Conservation (phyloP, 1,140 invertebrate genomes). For the Pachypeltis micranthus region DNA sequence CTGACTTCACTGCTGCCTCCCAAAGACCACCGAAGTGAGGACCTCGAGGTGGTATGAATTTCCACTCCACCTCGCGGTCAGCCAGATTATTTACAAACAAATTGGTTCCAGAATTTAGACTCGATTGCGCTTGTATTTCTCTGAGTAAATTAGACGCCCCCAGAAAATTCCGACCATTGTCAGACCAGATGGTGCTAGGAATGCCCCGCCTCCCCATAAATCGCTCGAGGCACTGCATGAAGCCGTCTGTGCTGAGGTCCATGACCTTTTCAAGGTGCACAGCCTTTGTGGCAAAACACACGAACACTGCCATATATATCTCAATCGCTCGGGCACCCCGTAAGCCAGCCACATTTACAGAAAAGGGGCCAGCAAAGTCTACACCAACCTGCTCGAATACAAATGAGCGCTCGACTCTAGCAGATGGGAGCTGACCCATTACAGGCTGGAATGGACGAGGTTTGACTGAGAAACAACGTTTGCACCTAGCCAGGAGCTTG, state of each 20-base stretch:
- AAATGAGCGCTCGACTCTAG: too few species aligned
- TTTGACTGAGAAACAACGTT: neutral
- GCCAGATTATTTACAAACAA: too few species aligned
- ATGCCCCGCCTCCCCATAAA: conserved; percentile 30
- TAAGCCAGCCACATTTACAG: too few species aligned
- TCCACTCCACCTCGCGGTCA: too few species aligned
- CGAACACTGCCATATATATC: neutral
- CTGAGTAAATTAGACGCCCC: conserved; percentile 24
- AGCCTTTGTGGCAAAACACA: conserved; percentile 20
- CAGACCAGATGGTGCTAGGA: conserved; percentile 25
- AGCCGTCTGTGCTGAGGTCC: conserved; percentile 23
- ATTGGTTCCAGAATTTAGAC: too few species aligned
- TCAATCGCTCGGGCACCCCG: too few species aligned
- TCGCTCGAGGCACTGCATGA: conserved; percentile 27
- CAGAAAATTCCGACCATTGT: conserved; percentile 33
- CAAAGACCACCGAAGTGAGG: conserved; percentile 28
- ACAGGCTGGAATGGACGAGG: conserved; percentile 19
- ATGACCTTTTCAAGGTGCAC: conserved; percentile 29
- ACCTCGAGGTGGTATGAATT: too few species aligned
- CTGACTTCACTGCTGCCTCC: neutral
- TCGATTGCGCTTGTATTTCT: too few species aligned
- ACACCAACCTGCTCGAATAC: too few species aligned
- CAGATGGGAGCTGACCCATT: too few species aligned
- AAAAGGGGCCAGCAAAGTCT: too few species aligned
- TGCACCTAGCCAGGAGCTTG: neutral